Evolutionary conservation across 1,140 invertebrate genomes (phyloP).

Genomic region (Pogonomyrmex californicus): DNA sequence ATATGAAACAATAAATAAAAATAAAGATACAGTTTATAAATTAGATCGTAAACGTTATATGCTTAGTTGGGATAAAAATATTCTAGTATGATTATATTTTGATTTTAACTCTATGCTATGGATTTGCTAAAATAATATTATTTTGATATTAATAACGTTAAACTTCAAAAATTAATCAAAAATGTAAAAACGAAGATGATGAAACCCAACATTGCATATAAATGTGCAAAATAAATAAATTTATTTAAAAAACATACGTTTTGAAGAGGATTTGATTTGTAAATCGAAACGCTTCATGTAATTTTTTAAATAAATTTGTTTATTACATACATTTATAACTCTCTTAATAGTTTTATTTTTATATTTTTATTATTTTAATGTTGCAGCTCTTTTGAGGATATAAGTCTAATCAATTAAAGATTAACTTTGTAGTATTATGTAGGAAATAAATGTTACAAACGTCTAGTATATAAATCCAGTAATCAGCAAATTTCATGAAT

Average conservation of each 20-base stretch:
- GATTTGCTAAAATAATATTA: slow-evolving; percentile 23
- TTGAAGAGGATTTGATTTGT: too few relatives aligned
- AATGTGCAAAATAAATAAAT: too few relatives aligned
- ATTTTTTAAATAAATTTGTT: too few relatives aligned
- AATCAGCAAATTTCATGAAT: slow-evolving; percentile 53
- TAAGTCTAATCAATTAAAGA: slow-evolving; percentile 12
- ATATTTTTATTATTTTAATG: too few relatives aligned
- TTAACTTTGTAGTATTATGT: slow-evolving; percentile 6
- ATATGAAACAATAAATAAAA: neutral
- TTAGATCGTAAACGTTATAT: neutral
- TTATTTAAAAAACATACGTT: too few relatives aligned
- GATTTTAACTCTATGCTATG: neutral
- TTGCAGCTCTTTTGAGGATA: neutral
- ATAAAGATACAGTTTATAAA: neutral
- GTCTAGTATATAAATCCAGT: slow-evolving; percentile 16
- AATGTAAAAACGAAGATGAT: too few relatives aligned
- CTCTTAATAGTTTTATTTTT: too few relatives aligned
- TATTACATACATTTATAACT: too few relatives aligned
- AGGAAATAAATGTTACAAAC: slow-evolving; percentile 13
- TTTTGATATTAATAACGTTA: neutral
- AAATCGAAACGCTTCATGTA: too few relatives aligned
- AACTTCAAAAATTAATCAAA: too few relatives aligned
- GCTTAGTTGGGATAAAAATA: neutral
- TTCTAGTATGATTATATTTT: neutral
- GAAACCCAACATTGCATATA: too few relatives aligned